Conservation (phyloP, 2,888 invertebrate genomes). For the Halictus quadricinctus region DNA sequence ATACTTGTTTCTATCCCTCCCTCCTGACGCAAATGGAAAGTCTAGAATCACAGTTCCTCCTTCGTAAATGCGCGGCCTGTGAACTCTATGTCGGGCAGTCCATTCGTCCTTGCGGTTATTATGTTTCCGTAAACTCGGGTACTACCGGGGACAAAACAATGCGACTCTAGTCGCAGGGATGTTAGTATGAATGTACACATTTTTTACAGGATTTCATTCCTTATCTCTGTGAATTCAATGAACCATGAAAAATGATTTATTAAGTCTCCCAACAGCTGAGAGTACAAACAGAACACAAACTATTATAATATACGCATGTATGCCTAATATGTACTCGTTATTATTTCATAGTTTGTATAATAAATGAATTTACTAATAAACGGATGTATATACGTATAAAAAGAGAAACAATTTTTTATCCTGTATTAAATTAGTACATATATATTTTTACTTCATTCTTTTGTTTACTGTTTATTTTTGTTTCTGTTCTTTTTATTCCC, state of each 20-base stretch:
- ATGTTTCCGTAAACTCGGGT: constrained; percentile 26
- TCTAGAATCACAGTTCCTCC: constrained; percentile 53
- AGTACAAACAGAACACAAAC: neutral
- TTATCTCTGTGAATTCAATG: neutral
- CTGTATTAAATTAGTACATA: neutral
- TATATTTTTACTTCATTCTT: neutral
- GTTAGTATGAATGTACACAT: neutral
- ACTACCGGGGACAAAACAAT: neutral
- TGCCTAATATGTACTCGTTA: neutral
- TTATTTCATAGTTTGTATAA: neutral
- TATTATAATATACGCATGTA: neutral
- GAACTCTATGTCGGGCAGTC: constrained; percentile 33
- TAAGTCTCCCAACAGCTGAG: neutral
- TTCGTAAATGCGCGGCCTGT: constrained; percentile 29
- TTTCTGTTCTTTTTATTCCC: neutral
- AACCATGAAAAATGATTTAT: neutral
- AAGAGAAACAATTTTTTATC: neutral
- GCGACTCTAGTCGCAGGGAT: neutral
- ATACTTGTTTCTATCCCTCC: constrained; percentile 37
- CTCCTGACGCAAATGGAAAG: constrained; percentile 54
- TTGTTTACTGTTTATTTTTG: neutral
- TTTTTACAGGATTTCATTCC: neutral
- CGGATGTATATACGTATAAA: neutral
- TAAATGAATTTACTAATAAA: neutral
- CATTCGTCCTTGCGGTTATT: constrained; percentile 56